Base-by-base conservation (phyloP, 1,140 invertebrate genomes). In the Drosophila mauritiana region DNA sequence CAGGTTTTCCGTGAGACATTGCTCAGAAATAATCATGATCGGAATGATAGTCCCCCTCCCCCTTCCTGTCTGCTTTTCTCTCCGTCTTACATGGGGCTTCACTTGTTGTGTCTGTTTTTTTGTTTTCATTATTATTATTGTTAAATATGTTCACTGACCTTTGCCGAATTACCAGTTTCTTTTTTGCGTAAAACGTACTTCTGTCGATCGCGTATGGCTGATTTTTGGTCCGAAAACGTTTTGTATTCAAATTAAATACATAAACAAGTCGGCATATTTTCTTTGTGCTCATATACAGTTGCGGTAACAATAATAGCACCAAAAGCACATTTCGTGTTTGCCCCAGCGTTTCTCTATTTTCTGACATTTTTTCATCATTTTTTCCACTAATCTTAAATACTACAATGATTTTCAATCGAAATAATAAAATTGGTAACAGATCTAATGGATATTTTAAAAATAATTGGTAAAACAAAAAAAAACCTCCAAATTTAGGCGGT, bases 61-160 rank as follows among this genome's bases (percentile, higher is more conserved):
- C 17, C 42, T 12, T 22, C 59, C 49, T 39, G 49, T 37, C 27
- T 39, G 15, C 59, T 46, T 13, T 52, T 6, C 49, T 15, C 20
- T 22, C 42, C 4, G 12, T 61, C 36, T 46, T 53, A 22, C 15
- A 59, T 25, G 12, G 36, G 34, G 20, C 48, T 31, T 54, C 49
- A 61, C 68, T 74, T 48, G 63, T 78, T 68, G 57, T 80, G 48
- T 80, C 73, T 84, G 64, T 54, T 80, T 39, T 58, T 61, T 78
- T 78, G 57, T 70, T 70, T 45, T 70, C 73, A 46, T 49, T 36
- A 36, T 68, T 25, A 79, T 78, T 64, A 78, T 86, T 85, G 59
- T 86, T 75, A 77, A 79, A 77, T 72, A 83, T 88, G 83, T 88
- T 88, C 83, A 88, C 84, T 88, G 83, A 88, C 83, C 83, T 88